Evolutionary conservation across 1,140 invertebrate genomes (phyloP).

Genomic region (Papilio polytes): DNA sequence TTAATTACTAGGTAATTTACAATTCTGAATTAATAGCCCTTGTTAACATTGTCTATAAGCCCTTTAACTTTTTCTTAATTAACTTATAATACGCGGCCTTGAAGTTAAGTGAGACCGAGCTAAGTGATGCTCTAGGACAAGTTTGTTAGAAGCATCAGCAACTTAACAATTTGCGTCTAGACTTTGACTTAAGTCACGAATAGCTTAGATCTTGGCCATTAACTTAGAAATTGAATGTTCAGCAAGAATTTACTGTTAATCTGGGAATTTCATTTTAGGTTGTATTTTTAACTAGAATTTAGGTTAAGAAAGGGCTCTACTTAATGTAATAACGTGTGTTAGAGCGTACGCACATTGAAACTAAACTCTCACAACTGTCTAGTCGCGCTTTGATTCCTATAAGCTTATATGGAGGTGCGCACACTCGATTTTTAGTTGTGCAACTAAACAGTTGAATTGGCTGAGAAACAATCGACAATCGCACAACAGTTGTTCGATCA

Average conservation of each 20-base stretch:
- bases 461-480: too few species aligned
- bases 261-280: not conserved
- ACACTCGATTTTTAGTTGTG: too few species aligned
- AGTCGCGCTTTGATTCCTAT: too few species aligned
- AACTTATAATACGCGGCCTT: conserved; percentile 10
- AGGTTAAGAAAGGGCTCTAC: not conserved
- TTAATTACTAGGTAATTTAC: not conserved
- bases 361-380: too few species aligned
- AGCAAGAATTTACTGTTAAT: conserved; percentile 1
- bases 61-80: conserved; percentile 10
- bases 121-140: conserved; percentile 31
- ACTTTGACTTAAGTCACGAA: conserved; percentile 25
- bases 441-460: too few species aligned
- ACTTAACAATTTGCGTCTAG: conserved; percentile 30
- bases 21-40: not conserved
- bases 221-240: conserved; percentile 12
- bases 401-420: too few species aligned
- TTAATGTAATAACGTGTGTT: not conserved
- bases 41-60: not conserved
- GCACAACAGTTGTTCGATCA: too few species aligned
- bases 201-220: not conserved
- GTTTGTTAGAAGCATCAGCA: conserved; percentile 19
- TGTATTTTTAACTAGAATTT: not conserved
- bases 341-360: too few species aligned
- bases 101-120: conserved; percentile 14